Evolutionary conservation across 2,797 vertebrate genomes (phyloP).

Genomic region (Geotrypetes seraphini): DNA sequence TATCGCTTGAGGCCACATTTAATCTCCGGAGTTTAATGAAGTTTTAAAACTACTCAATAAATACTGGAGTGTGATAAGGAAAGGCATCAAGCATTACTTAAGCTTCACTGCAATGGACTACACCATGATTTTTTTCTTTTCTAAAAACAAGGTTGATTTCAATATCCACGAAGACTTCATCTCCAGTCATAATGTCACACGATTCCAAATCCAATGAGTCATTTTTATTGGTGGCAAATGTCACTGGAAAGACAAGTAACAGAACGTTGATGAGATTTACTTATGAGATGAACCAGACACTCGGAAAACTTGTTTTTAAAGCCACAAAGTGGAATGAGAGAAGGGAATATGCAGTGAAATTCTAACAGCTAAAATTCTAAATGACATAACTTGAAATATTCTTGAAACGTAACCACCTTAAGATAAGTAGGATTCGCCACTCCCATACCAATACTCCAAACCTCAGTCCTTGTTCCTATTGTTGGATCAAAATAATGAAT

Average conservation of each 20-base stretch:
- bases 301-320: slow-evolving; percentile 15
- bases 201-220: slow-evolving; percentile 16
- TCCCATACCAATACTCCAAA: no score
- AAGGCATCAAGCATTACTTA: slow-evolving; percentile 47
- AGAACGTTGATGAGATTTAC: slow-evolving; percentile 23
- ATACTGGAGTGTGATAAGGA: slow-evolving; percentile 48
- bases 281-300: slow-evolving; percentile 18
- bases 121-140: slow-evolving; percentile 46
- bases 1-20: slow-evolving; percentile 46
- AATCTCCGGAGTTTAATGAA: slow-evolving; percentile 67
- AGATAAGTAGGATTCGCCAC: no score
- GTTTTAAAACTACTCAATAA: slow-evolving; percentile 62
- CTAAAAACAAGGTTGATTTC: slow-evolving; percentile 58
- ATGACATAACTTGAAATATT: no score
- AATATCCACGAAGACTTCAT: slow-evolving; percentile 37
- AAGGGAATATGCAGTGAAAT: no score
- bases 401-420: no score
- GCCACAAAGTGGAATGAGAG: slow-evolving; percentile 4
- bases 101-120: slow-evolving; percentile 34
- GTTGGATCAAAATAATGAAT: no score
- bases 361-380: no score
- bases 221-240: slow-evolving; percentile 26
- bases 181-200: slow-evolving; percentile 31
- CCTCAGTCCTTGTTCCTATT: no score
- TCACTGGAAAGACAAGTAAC: slow-evolving; percentile 26